These are phyloP conservation scores for Noctua fimbriata DNA, from an alignment of 2,888 invertebrate species.

Conservation along the genomic window DNA sequence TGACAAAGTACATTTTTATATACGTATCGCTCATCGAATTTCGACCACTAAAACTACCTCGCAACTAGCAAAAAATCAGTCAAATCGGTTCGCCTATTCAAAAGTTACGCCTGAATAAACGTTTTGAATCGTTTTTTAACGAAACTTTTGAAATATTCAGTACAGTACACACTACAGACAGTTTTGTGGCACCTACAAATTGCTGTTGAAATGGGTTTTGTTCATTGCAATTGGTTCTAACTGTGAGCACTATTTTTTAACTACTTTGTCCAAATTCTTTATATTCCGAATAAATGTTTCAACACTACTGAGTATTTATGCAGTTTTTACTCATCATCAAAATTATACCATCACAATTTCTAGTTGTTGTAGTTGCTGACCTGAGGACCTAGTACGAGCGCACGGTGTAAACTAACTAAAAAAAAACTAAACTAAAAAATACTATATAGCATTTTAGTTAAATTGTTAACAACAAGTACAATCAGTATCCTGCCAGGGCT, in stretches of 20 bases:
- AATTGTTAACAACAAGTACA: too few relatives aligned
- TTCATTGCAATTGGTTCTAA: conserved; percentile 47
- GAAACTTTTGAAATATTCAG: conserved; percentile 65
- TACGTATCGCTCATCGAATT: conserved; percentile 30
- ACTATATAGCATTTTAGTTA: too few relatives aligned
- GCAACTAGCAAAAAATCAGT: conserved; percentile 53
- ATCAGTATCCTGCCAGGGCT: too few relatives aligned
- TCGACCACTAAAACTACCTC: conserved; percentile 44
- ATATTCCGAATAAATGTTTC: not conserved
- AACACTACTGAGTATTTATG: not conserved
- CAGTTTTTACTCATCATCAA: not conserved
- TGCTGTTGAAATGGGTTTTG: conserved; percentile 60
- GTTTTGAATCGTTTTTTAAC: conserved; percentile 70
- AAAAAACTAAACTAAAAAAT: too few relatives aligned
- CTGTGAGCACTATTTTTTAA: conserved; percentile 15
- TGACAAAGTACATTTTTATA: not conserved
- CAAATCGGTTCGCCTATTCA: conserved; percentile 66
- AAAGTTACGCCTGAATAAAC: conserved; percentile 71
- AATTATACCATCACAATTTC: not conserved
- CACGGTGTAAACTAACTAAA: too few relatives aligned
- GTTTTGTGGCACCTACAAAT: conserved; percentile 61
- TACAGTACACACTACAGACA: conserved; percentile 55
- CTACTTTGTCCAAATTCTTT: not conserved
- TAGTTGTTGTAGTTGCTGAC: not conserved
- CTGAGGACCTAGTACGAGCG: too few relatives aligned